Percentiles rank a stretch among this genome's conserved stretches.
phyloP scores from a whole-genome alignment of 2,113 vertebrate species.

The Dissostichus mawsoni region DNA sequence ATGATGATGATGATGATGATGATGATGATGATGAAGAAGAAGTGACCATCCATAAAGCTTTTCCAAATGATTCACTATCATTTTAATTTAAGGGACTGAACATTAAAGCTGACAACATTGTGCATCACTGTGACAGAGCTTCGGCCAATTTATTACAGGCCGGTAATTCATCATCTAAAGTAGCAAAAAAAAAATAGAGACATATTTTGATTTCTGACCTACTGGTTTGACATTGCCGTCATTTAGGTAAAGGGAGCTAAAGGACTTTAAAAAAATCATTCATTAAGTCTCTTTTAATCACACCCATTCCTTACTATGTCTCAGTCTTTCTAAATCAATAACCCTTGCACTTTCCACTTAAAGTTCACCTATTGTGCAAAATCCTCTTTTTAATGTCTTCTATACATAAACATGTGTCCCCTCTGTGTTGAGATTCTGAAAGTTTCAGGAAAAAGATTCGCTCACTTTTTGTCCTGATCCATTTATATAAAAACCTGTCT shows the following conservation, averaged over 20 bases:
- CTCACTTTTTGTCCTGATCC: too few species aligned
- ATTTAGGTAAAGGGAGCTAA: not conserved
- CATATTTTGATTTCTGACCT: slow-evolving; percentile 9
- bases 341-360: not conserved
- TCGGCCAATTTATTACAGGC: not conserved
- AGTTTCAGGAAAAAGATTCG: too few species aligned
- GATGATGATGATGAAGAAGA: too few species aligned
- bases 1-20: not conserved
- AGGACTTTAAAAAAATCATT: slow-evolving; percentile 24
- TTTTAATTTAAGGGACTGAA: slow-evolving; percentile 10
- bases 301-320: slow-evolving; percentile 5
- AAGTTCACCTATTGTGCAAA: too few species aligned
- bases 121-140: slow-evolving; percentile 13
- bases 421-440: too few species aligned
- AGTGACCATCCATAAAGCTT: slow-evolving; percentile 7
- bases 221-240: not conserved
- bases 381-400: too few species aligned
- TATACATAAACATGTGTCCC: too few species aligned
- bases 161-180: not conserved
- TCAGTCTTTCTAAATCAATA: slow-evolving; percentile 18
- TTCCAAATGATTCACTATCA: slow-evolving; percentile 3
- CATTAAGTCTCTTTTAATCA: not conserved
- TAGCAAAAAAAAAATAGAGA: slow-evolving; percentile 7
- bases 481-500: too few species aligned
- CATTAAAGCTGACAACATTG: slow-evolving; percentile 24